These are phyloP conservation scores for Xestia rhomboidea DNA, from an alignment of 2,888 invertebrate genomes.

Conservation along the genomic window DNA sequence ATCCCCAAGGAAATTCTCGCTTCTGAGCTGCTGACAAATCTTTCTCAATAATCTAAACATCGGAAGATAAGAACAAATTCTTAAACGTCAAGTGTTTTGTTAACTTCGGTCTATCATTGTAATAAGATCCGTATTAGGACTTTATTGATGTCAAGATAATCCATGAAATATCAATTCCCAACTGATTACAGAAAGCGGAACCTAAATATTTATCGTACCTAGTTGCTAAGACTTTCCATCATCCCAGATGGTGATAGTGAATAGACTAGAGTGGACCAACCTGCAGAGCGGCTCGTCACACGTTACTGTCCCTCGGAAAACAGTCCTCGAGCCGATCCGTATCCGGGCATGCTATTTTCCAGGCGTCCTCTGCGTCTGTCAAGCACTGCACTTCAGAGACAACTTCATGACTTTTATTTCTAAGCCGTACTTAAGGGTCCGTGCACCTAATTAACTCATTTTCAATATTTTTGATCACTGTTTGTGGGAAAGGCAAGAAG, in stretches of 20 bases:
- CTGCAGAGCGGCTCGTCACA: neutral
- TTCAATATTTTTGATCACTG: too few species aligned
- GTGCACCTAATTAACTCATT: too few species aligned
- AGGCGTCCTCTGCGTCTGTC: neutral
- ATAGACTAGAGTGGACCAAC: neutral
- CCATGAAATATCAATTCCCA: neutral
- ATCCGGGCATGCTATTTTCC: neutral
- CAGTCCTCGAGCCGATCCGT: too few species aligned
- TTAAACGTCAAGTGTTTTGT: slow-evolving; percentile 38
- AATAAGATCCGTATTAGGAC: slow-evolving; percentile 26
- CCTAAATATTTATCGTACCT: neutral
- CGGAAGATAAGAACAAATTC: slow-evolving; percentile 27
- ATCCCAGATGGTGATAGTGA: neutral
- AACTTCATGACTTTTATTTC: too few species aligned
- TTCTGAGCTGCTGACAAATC: slow-evolving; percentile 17
- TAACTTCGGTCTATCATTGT: slow-evolving; percentile 22
- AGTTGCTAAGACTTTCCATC: neutral
- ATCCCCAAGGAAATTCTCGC: slow-evolving; percentile 30
- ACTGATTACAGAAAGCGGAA: neutral
- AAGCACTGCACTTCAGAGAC: neutral
- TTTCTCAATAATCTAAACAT: slow-evolving; percentile 14
- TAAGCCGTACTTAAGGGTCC: too few species aligned
- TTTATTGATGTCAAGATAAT: slow-evolving; percentile 23
- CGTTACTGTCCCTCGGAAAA: neutral
- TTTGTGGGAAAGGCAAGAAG: too few species aligned